phyloP scores from a whole-genome alignment of 2,888 invertebrate species.

The Drosophila nigricruria region DNA sequence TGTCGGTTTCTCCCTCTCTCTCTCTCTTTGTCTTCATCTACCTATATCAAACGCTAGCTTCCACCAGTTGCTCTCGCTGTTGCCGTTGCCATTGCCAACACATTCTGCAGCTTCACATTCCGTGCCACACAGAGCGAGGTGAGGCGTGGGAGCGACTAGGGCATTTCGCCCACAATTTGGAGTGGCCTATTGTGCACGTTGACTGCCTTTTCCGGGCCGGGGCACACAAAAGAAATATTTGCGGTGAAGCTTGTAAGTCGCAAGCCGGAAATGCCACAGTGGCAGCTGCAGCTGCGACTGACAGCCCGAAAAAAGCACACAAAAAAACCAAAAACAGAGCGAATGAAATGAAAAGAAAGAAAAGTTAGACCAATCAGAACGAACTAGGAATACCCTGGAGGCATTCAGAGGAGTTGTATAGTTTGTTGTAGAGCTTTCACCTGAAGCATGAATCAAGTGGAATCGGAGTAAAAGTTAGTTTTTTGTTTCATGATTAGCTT shows the following conservation, averaged over 20 bases:
- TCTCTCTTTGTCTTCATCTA: too few species aligned
- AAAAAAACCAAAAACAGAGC: neutral
- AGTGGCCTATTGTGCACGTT: constrained; percentile 37
- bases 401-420: neutral
- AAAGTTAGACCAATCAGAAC: neutral
- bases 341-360: constrained; percentile 1
- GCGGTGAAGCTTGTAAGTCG: constrained; percentile 44
- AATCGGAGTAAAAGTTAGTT: too few species aligned
- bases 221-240: constrained; percentile 52
- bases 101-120: constrained; percentile 1
- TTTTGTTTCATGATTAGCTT: too few species aligned
- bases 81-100: neutral
- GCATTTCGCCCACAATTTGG: constrained; percentile 14
- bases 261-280: constrained; percentile 40
- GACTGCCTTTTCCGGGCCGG: constrained; percentile 28
- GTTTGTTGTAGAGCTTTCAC: neutral
- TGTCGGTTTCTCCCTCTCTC: neutral
- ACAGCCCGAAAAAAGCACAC: constrained; percentile 19
- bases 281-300: constrained; percentile 41
- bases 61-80: constrained; percentile 15
- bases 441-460: too few species aligned
- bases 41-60: neutral
- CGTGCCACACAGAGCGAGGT: neutral
- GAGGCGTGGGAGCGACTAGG: neutral
- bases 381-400: constrained; percentile 1